Percentiles rank a stretch among this genome's conserved stretches.
These are phyloP conservation scores for Catonia carolina DNA, from an alignment of 2,888 invertebrate species.

Conservation along the genomic window DNA sequence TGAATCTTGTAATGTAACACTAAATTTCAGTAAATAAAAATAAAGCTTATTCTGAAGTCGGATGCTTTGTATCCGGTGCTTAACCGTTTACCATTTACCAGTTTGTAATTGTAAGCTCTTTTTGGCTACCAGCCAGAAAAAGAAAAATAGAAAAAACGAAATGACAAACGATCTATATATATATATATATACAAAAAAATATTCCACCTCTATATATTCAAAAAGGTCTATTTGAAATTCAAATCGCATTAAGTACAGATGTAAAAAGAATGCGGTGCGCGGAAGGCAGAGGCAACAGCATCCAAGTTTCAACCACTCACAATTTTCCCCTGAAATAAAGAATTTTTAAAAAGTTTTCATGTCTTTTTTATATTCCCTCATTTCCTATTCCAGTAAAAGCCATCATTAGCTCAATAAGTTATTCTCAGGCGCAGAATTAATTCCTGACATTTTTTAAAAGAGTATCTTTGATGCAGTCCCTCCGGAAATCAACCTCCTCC, in stretches of 20 bases:
- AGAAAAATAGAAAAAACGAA: slow-evolving; percentile 2
- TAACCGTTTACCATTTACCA: too few species aligned
- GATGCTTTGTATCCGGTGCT: too few species aligned
- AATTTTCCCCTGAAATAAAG: slow-evolving; percentile 13
- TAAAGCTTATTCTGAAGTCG: too few species aligned
- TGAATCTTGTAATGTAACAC: too few species aligned
- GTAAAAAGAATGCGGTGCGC: slow-evolving; percentile 4
- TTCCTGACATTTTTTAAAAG: slow-evolving; percentile 18
- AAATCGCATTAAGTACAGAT: slow-evolving; percentile 15
- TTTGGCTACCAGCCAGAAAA: too few species aligned
- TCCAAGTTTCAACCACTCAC: slow-evolving; percentile 9
- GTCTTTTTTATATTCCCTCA: slow-evolving; percentile 16
- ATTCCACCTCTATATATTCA: slow-evolving; percentile 2
- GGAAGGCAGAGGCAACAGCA: background rate
- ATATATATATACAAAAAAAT: too few species aligned
- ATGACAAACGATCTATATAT: slow-evolving; percentile 11
- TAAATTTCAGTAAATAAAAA: too few species aligned
- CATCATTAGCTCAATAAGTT: slow-evolving; percentile 18
- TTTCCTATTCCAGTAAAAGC: slow-evolving; percentile 17
- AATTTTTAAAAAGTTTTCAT: slow-evolving; percentile 21
- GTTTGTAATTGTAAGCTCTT: too few species aligned
- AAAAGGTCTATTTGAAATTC: slow-evolving; percentile 17
- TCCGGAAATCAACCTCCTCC: background rate
- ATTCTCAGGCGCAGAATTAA: slow-evolving; percentile 17
- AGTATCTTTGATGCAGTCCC: slow-evolving; percentile 5